Evolutionary conservation across 2,113 vertebrate species (phyloP).

Genomic region (Sphaerodactylus townsendi): DNA sequence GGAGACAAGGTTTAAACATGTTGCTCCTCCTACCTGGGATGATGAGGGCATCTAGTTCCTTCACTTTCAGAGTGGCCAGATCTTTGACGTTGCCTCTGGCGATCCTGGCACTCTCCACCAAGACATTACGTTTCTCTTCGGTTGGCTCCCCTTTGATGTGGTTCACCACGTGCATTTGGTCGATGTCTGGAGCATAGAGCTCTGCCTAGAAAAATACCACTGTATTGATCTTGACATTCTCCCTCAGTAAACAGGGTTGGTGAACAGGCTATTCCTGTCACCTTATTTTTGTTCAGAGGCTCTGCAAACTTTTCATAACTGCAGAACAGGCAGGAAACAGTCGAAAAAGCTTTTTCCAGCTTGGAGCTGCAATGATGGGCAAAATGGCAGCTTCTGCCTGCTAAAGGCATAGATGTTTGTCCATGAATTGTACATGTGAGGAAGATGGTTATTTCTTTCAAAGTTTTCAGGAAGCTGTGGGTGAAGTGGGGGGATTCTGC

Average conservation of each 20-base stretch:
- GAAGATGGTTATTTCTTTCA: neutral
- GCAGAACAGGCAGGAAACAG: no score
- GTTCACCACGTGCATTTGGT: slow-evolving; percentile 89
- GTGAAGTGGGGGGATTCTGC: neutral
- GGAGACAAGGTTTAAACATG: neutral
- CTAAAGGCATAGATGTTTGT: neutral
- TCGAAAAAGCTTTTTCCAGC: no score
- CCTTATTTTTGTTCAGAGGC: neutral
- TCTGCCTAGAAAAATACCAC: slow-evolving; percentile 70
- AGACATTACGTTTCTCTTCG: slow-evolving; percentile 82
- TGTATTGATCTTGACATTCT: no score
- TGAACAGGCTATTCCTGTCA: no score
- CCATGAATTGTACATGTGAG: neutral
- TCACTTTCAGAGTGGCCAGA: slow-evolving; percentile 75
- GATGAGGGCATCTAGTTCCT: slow-evolving; percentile 82
- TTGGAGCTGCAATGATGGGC: neutral
- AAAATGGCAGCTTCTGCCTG: no score
- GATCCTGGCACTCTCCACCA: slow-evolving; percentile 86
- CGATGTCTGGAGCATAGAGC: slow-evolving; percentile 82
- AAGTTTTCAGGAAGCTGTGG: neutral
- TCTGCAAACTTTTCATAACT: no score
- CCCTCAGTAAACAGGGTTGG: no score
- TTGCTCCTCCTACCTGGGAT: slow-evolving; percentile 80
- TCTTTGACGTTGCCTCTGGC: slow-evolving; percentile 85
- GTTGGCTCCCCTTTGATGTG: slow-evolving; percentile 80